Percentiles rank a stretch among this genome's conserved stretches.
phyloP scores from a whole-genome alignment of 1,140 invertebrate species.

The Matsumurasca onukii region DNA sequence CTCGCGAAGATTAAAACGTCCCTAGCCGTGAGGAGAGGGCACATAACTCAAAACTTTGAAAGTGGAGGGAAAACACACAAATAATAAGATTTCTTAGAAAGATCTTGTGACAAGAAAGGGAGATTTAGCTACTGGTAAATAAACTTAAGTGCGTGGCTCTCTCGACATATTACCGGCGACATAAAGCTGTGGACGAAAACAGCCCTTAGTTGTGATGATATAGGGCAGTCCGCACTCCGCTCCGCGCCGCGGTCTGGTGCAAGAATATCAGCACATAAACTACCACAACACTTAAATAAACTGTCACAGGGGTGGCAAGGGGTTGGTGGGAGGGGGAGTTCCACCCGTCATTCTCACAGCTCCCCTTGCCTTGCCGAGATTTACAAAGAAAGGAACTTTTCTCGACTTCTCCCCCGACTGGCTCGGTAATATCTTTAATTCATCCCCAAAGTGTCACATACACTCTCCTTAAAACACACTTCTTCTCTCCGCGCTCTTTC shows the following conservation, averaged over 20 bases:
- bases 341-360: slow-evolving; percentile 28
- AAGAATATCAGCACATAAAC: slow-evolving; percentile 30
- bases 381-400: slow-evolving; percentile 31
- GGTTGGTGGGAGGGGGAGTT: background rate
- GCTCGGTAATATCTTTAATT: slow-evolving; percentile 26
- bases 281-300: slow-evolving; percentile 32
- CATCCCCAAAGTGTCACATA: slow-evolving; percentile 22
- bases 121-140: slow-evolving; percentile 26
- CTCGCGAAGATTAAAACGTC: too few relatives aligned
- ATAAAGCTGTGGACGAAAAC: slow-evolving; percentile 8
- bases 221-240: slow-evolving; percentile 8
- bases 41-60: slow-evolving; percentile 8
- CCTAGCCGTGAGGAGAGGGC: too few relatives aligned
- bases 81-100: slow-evolving; percentile 17
- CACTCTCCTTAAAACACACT: slow-evolving; percentile 27
- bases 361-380: slow-evolving; percentile 19
- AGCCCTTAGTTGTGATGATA: slow-evolving; percentile 21
- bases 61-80: slow-evolving; percentile 14
- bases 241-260: slow-evolving; percentile 12
- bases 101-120: slow-evolving; percentile 17
- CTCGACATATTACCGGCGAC: slow-evolving; percentile 10
- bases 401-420: slow-evolving; percentile 16
- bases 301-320: slow-evolving; percentile 19
- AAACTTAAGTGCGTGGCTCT: slow-evolving; percentile 20
- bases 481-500: slow-evolving; percentile 3